Conservation (phyloP, 2,113 vertebrate species). For the Carassius gibelio region DNA sequence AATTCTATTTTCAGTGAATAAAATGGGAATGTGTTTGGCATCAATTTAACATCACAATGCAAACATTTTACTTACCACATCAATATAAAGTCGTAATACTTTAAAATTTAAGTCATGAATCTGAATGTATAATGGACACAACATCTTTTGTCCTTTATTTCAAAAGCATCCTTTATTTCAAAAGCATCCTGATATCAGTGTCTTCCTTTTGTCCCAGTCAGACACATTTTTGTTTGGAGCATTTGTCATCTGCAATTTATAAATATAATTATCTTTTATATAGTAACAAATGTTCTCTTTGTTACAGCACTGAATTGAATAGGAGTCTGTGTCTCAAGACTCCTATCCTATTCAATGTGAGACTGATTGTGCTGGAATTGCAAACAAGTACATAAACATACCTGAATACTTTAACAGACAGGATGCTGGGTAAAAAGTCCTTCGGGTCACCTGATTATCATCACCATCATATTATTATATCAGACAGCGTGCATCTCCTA, state of each 20-base stretch:
- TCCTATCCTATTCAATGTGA: no score
- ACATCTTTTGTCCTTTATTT: conserved; percentile 4
- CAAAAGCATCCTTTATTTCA: background rate
- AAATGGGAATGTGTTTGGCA: background rate
- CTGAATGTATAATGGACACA: background rate
- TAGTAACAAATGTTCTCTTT: background rate
- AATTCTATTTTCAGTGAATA: background rate
- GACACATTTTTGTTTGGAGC: background rate
- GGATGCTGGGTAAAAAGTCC: conserved; percentile 8
- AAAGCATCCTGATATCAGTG: background rate
- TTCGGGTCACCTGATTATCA: background rate
- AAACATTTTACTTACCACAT: background rate
- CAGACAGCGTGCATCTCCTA: background rate
- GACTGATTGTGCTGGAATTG: background rate
- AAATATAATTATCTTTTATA: background rate
- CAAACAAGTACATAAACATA: background rate
- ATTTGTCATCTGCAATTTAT: background rate
- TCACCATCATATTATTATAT: background rate
- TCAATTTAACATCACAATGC: background rate
- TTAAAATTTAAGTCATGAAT: background rate
- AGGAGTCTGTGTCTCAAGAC: background rate
- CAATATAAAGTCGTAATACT: background rate
- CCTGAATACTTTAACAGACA: background rate
- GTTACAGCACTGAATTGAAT: background rate
- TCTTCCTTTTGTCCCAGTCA: background rate